Evolutionary conservation across 2,888 invertebrate genomes (phyloP).

Genomic region (Cosmia trapezina): DNA sequence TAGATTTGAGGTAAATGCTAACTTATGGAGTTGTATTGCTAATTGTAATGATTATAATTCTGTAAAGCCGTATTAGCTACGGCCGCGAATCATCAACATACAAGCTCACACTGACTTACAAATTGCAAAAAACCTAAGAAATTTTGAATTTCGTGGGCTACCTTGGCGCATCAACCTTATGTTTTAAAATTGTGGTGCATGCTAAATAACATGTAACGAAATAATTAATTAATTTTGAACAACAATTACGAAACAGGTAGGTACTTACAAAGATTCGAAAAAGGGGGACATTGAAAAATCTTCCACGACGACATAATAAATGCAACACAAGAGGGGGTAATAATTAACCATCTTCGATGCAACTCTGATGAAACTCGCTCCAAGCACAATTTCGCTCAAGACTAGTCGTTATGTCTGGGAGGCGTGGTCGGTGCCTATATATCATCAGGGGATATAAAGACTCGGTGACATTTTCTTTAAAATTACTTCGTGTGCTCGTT

Average conservation of each 20-base stretch:
- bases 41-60: too few species aligned
- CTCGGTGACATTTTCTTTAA: slow-evolving; percentile 56
- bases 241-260: neutral
- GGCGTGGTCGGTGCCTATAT: slow-evolving; percentile 57
- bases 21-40: too few species aligned
- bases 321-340: slow-evolving; percentile 50
- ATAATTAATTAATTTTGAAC: neutral
- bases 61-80: too few species aligned
- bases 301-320: slow-evolving; percentile 42
- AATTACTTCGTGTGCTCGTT: slow-evolving; percentile 36
- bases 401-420: slow-evolving; percentile 56
- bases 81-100: too few species aligned
- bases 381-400: slow-evolving; percentile 43
- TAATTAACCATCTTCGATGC: slow-evolving; percentile 64
- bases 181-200: neutral
- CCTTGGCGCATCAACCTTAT: too few species aligned
- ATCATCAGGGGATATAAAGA: slow-evolving; percentile 47
- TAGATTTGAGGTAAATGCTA: too few species aligned
- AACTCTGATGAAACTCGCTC: slow-evolving; percentile 66
- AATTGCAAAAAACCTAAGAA: too few species aligned
- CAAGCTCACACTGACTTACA: too few species aligned
- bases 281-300: slow-evolving; percentile 46
- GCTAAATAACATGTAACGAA: neutral
- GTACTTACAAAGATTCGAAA: neutral
- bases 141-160: too few species aligned